Percentiles rank a stretch among this genome's conserved stretches.
Conservation (phyloP, 2,888 invertebrate species). For the Strigamia maritima region DNA sequence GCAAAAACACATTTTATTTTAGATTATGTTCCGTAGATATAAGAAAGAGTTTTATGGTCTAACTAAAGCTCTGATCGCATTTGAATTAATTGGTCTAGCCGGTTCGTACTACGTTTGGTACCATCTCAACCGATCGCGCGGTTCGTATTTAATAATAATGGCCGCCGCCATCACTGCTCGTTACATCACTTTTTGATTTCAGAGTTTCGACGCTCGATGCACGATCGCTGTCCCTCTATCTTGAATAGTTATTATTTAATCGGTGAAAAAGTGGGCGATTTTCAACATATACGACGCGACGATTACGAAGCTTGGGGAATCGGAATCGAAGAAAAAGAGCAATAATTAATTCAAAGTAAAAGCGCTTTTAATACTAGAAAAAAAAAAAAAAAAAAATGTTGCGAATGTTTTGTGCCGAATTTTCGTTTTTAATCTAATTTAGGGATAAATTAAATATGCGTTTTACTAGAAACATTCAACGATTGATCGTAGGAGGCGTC, state of each 20-base stretch:
- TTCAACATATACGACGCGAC: not conserved
- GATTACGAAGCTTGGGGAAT: not conserved
- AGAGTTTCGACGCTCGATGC: not conserved
- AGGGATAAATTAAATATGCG: not conserved
- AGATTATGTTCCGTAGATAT: too few relatives aligned
- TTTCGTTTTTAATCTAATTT: not conserved
- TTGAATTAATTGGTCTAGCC: not conserved
- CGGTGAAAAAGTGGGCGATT: not conserved
- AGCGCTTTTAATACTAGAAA: too few relatives aligned
- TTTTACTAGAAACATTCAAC: not conserved
- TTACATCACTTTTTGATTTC: not conserved
- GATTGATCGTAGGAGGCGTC: not conserved
- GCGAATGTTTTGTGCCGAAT: not conserved
- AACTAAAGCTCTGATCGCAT: not conserved
- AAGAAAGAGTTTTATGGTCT: too few relatives aligned
- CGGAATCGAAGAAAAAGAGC: not conserved
- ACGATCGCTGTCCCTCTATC: not conserved
- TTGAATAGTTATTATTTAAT: not conserved
- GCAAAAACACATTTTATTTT: too few relatives aligned
- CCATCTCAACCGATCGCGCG: not conserved
- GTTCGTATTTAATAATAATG: not conserved
- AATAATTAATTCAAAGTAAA: not conserved
- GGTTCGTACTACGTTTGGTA: not conserved
- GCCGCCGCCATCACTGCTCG: not conserved
- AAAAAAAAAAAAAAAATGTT: not conserved